Conservation (phyloP, 1,140 invertebrate species). For the Zaprionus kolodkinae region DNA sequence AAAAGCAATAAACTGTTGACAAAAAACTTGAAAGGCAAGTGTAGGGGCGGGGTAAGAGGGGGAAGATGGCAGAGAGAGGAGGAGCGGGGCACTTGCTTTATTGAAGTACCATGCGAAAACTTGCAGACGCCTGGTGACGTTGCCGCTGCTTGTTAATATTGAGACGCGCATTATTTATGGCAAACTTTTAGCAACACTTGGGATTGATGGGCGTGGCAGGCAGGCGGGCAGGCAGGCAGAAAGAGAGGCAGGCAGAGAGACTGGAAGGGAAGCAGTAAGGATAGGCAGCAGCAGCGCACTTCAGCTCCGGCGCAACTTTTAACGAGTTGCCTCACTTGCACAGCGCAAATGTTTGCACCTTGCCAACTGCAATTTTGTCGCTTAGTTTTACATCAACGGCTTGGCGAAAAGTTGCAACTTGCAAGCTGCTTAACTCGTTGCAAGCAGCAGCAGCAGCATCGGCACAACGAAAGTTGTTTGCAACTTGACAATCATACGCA, state of each 20-base stretch:
- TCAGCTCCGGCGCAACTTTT: slow-evolving; percentile 52
- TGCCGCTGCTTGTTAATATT: slow-evolving; percentile 74
- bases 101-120: slow-evolving; percentile 63
- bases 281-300: not conserved
- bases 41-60: not conserved
- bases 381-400: slow-evolving; percentile 45
- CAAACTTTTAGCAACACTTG: slow-evolving; percentile 71
- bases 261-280: too few relatives aligned
- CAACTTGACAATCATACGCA: slow-evolving; percentile 51
- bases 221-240: not conserved
- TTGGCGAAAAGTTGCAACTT: slow-evolving; percentile 43
- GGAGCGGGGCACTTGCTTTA: slow-evolving; percentile 65
- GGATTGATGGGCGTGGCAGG: slow-evolving; percentile 48
- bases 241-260: too few relatives aligned
- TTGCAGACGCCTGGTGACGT: slow-evolving; percentile 53
- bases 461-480: slow-evolving; percentile 29
- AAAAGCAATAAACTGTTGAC: slow-evolving; percentile 74
- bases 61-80: not conserved
- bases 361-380: slow-evolving; percentile 41
- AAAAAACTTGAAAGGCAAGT: slow-evolving; percentile 53
- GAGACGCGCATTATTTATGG: slow-evolving; percentile 77
- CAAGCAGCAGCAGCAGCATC: slow-evolving; percentile 11
- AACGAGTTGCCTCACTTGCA: slow-evolving; percentile 59
- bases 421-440: slow-evolving; percentile 53
- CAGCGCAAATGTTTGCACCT: slow-evolving; percentile 49